phyloP scores from a whole-genome alignment of 2,888 invertebrate species.

The Beris morrisii region DNA sequence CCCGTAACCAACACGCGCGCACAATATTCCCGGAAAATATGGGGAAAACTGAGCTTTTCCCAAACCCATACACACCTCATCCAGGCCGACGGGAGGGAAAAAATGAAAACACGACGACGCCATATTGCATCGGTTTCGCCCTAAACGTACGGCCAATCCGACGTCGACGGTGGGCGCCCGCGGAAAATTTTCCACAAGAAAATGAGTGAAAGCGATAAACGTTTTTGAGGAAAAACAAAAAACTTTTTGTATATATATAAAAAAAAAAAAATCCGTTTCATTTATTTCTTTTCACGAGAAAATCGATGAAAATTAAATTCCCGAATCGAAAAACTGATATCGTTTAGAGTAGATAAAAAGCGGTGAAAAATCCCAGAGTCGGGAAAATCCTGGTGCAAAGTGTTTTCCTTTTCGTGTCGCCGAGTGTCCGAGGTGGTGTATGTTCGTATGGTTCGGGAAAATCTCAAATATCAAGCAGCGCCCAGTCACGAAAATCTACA shows the following conservation, averaged over 20 bases:
- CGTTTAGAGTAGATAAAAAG: background rate
- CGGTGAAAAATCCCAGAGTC: background rate
- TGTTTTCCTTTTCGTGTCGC: background rate
- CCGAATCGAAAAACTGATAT: background rate
- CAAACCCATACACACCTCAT: conserved; percentile 13
- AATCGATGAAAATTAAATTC: conserved; percentile 9
- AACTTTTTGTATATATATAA: background rate
- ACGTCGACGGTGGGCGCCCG: conserved; percentile 39
- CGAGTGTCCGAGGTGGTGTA: background rate
- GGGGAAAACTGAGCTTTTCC: conserved; percentile 25
- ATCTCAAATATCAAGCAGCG: background rate
- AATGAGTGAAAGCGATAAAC: conserved; percentile 28
- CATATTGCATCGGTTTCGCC: conserved; percentile 41
- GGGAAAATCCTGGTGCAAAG: background rate
- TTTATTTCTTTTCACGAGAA: background rate
- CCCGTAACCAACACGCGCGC: conserved; percentile 13
- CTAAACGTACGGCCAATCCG: conserved; percentile 40
- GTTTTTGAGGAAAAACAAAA: background rate
- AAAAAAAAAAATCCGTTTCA: background rate
- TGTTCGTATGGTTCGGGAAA: background rate
- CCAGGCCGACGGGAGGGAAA: background rate
- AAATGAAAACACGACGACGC: conserved; percentile 39
- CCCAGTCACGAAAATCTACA: background rate
- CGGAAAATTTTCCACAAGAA: conserved; percentile 31
- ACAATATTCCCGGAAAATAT: conserved; percentile 24